Evolutionary conservation across 2,113 vertebrate genomes (phyloP).

Genomic region (Poicephalus meyeri): DNA sequence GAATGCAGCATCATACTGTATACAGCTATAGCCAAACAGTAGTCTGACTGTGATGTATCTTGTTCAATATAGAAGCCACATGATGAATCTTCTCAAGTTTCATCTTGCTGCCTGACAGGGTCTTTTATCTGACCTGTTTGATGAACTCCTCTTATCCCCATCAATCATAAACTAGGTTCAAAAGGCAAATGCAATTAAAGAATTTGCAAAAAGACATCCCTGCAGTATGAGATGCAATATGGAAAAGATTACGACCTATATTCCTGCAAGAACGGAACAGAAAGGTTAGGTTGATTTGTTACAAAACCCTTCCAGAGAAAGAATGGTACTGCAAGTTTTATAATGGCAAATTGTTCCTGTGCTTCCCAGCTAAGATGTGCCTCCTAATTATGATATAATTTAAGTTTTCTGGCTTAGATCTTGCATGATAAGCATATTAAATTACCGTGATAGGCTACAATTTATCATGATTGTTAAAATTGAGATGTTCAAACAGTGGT

Average conservation of each 20-base stretch:
- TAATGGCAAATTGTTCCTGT: background rate
- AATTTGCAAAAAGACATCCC: background rate
- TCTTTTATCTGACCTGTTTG: background rate
- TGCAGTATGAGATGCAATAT: background rate
- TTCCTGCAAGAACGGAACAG: background rate
- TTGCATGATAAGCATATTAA: constrained; percentile 61
- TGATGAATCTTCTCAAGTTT: background rate
- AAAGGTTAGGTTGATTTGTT: background rate
- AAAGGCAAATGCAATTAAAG: background rate
- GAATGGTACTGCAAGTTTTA: background rate
- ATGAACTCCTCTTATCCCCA: background rate
- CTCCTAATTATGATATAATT: constrained; percentile 52
- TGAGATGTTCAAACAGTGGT: constrained; percentile 18
- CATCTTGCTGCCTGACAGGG: background rate
- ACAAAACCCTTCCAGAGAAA: background rate
- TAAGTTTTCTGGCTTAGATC: constrained; percentile 35
- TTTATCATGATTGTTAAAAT: constrained; percentile 64
- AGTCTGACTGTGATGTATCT: background rate
- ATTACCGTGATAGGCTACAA: constrained; percentile 36
- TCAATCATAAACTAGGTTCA: background rate
- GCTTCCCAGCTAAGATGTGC: background rate
- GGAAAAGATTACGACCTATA: background rate
- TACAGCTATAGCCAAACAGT: background rate
- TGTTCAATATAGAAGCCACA: background rate
- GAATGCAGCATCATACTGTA: accelerated